A percentile compares a stretch with the other conserved stretches of the same genome.
Evolutionary conservation across 2,888 invertebrate genomes (phyloP).

Genomic region (Elegia similella): DNA sequence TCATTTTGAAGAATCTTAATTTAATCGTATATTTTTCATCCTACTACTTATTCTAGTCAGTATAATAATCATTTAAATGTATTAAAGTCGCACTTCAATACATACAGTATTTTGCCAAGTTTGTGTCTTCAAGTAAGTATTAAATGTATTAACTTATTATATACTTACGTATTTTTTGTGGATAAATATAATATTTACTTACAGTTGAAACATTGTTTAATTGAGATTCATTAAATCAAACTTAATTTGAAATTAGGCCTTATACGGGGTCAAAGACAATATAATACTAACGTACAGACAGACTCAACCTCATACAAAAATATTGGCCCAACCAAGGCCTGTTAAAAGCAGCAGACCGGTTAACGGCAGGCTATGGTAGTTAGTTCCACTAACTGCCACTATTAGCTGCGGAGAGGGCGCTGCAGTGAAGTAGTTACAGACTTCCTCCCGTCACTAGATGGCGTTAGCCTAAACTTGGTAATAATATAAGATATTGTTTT

Average conservation of each 20-base stretch:
- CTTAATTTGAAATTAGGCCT: not conserved
- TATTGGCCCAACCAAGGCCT: too few species aligned
- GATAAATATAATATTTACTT: slow-evolving; percentile 19
- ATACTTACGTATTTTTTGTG: slow-evolving; percentile 17
- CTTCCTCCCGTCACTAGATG: too few species aligned
- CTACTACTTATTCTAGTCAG: slow-evolving; percentile 1
- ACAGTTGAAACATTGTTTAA: slow-evolving; percentile 10
- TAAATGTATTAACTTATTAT: not conserved
- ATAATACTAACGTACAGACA: too few species aligned
- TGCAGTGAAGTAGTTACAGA: too few species aligned
- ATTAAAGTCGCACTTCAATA: not conserved
- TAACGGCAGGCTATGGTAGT: too few species aligned
- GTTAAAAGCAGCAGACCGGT: too few species aligned
- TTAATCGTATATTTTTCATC: not conserved
- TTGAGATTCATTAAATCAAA: not conserved
- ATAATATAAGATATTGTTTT: too few species aligned
- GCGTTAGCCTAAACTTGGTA: too few species aligned
- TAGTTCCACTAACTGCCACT: too few species aligned
- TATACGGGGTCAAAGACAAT: too few species aligned
- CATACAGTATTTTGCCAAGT: not conserved
- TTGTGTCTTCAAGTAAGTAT: slow-evolving; percentile 4
- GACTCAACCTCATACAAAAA: too few species aligned
- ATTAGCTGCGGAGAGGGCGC: too few species aligned
- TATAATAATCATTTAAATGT: slow-evolving; percentile 1
- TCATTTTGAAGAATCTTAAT: slow-evolving; percentile 6